Evolutionary conservation across 2,113 vertebrate genomes (phyloP), one percentile per base, ranked within the genome.

Genomic region (Urocolius indicus): DNA sequence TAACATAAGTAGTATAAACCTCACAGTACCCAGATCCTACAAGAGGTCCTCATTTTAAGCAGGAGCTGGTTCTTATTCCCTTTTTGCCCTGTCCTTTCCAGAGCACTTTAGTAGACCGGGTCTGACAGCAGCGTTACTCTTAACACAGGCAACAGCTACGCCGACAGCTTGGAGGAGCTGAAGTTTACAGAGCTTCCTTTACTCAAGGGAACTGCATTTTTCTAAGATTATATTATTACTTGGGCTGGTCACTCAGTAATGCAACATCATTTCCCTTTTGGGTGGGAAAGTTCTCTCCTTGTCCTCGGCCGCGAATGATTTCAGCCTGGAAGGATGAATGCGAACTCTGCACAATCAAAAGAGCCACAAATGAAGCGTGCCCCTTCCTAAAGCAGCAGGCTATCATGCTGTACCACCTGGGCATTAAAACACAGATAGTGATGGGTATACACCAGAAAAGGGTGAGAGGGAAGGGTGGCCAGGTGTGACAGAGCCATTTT

Each of bases 171-270:
- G 90, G 93, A 97, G 95, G 61, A 94, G 93, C 90, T 95, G 93
- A 90, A 95, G 96, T 96, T 97, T 92, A 82, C 84, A 93, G 93
- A n/a, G 84, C 91, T 98, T 98, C 97, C 95, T 98, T 97, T 97
- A 69, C 97, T 90, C 98, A 2, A 95, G 98, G 97, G 98, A 98
- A 58, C 93, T 71, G 91, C 97, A 98, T 98, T 98, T 97, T 98
- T 98, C 96, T 98, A 97, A 86, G 97, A 98, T 98, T 98, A 97
- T 98, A 98, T 96, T 98, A 97, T 97, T 97, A 87, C 97, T 98
- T 97, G 97, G 96, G 94, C 96, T 93, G 96, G 94, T 92, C 79
- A 52, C 95, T 97, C 97, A 89, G 95, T 82, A 93, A 91, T 74
- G 93, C 94, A 89, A 95, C 94, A 93, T 98, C 97, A 97, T 98